Evolutionary conservation across 1,140 invertebrate species (phyloP).

Genomic region (Drosophila dunni): DNA sequence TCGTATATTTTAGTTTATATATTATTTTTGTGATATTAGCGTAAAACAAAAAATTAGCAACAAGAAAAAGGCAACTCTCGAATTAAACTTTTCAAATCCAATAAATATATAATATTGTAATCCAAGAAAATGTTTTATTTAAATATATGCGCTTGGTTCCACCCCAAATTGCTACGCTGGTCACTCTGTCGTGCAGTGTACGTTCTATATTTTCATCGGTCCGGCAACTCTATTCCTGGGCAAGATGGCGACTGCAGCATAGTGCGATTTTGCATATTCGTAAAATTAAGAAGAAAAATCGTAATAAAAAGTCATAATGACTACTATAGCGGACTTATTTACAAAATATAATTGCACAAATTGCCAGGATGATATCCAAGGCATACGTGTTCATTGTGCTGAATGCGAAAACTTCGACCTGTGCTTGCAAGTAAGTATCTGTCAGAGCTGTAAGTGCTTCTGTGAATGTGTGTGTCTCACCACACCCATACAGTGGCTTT

Average conservation of each 20-base stretch:
- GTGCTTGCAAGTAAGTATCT: conserved; percentile 93
- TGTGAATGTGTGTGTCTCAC: conserved; percentile 8
- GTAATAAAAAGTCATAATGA: conserved; percentile 60
- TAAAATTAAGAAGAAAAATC: conserved; percentile 44
- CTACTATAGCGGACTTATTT: conserved; percentile 86
- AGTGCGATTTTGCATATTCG: conserved; percentile 57
- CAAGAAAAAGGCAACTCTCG: conserved; percentile 71
- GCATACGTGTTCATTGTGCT: conserved; percentile 93
- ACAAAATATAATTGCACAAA: conserved; percentile 94
- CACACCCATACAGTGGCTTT: conserved; percentile 22
- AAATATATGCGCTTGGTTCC: conserved; percentile 11
- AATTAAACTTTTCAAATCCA: conserved; percentile 80
- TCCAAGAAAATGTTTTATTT: conserved; percentile 26
- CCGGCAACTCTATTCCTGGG: conserved; percentile 28
- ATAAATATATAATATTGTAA: conserved; percentile 70
- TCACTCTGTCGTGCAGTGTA: conserved; percentile 23
- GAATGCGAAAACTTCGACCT: conserved; percentile 95
- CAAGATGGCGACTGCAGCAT: conserved; percentile 45
- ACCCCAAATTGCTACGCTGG: conserved; percentile 4
- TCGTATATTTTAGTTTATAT: conserved; percentile 72
- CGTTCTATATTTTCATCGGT: conserved; percentile 4
- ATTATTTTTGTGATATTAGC: conserved; percentile 83
- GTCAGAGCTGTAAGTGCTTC: not conserved
- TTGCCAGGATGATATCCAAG: conserved; percentile 95
- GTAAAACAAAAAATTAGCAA: conserved; percentile 61